Percentiles rank a stretch among this genome's conserved stretches.
Conservation (phyloP, 35 echinoderm and acorn worm genomes). For the Anneissia japonica region DNA sequence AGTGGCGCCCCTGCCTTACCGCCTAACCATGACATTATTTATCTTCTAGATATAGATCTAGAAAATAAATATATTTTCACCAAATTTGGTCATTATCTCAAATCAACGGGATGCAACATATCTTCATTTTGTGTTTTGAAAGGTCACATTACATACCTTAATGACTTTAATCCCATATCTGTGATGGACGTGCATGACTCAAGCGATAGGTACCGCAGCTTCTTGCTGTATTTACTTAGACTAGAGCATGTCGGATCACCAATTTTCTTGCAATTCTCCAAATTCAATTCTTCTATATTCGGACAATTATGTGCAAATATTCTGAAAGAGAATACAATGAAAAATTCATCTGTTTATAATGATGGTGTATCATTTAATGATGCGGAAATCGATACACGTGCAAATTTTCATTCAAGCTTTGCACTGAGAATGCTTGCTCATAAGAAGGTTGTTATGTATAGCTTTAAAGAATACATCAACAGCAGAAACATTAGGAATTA, state of each 20-base stretch:
- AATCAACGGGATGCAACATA: no score
- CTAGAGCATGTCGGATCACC: slow-evolving; percentile 78
- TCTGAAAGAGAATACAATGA: slow-evolving; percentile 36
- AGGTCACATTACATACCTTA: slow-evolving; percentile 85
- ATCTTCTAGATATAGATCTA: no score
- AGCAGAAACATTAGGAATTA: not conserved
- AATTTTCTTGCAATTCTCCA: slow-evolving; percentile 89
- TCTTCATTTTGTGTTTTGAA: no score
- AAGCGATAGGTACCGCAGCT: slow-evolving; percentile 56
- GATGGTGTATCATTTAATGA: not conserved
- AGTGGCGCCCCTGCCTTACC: no score
- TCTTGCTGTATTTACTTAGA: slow-evolving; percentile 85
- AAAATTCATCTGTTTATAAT: not conserved
- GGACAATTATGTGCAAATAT: slow-evolving; percentile 94
- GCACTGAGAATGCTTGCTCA: no score
- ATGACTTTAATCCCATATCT: slow-evolving; percentile 74
- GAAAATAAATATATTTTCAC: no score
- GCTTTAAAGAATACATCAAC: not conserved
- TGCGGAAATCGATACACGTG: no score
- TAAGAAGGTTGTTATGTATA: no score
- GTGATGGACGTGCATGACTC: slow-evolving; percentile 81
- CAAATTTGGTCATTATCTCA: no score
- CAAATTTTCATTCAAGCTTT: no score
- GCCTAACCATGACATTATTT: no score
- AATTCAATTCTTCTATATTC: slow-evolving; percentile 88